Evolutionary conservation across 2,888 invertebrate genomes (phyloP).

Genomic region (Aspidiotus destructor): DNA sequence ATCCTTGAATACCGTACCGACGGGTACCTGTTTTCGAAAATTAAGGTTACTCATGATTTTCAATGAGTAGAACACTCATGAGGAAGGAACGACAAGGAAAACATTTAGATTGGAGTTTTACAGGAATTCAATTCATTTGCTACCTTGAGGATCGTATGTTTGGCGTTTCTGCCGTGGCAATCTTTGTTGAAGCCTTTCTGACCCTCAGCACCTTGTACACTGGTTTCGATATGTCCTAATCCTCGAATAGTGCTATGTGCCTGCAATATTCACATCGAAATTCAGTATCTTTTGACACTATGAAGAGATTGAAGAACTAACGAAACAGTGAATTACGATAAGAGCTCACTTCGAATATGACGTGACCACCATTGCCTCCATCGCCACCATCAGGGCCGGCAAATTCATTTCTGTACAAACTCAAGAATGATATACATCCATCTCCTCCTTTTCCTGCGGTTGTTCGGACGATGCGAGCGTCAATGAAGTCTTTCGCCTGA

Average conservation of each 20-base stretch:
- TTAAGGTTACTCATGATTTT: not conserved
- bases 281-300: not conserved
- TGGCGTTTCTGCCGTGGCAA: conserved; percentile 71
- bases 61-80: not conserved
- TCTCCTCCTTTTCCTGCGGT: conserved; percentile 86
- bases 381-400: conserved; percentile 96
- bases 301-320: not conserved
- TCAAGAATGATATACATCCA: conserved; percentile 80
- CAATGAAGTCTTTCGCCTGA: conserved; percentile 45
- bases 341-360: conserved; percentile 60
- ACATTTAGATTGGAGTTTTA: not conserved
- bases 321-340: not conserved
- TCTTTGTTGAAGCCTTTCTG: conserved; percentile 63
- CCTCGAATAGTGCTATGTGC: conserved; percentile 4
- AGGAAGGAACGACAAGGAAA: not conserved
- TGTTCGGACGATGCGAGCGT: conserved; percentile 56
- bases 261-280: not conserved
- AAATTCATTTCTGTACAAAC: conserved; percentile 68
- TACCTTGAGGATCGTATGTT: conserved; percentile 54
- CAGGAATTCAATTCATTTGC: not conserved
- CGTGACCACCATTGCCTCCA: conserved; percentile 92
- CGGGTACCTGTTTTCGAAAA: conserved; percentile 54
- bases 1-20: conserved; percentile 66
- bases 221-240: conserved; percentile 40
- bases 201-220: conserved; percentile 58